phyloP scores from a whole-genome alignment of 2,113 vertebrate genomes.

The Prunella himalayana region DNA sequence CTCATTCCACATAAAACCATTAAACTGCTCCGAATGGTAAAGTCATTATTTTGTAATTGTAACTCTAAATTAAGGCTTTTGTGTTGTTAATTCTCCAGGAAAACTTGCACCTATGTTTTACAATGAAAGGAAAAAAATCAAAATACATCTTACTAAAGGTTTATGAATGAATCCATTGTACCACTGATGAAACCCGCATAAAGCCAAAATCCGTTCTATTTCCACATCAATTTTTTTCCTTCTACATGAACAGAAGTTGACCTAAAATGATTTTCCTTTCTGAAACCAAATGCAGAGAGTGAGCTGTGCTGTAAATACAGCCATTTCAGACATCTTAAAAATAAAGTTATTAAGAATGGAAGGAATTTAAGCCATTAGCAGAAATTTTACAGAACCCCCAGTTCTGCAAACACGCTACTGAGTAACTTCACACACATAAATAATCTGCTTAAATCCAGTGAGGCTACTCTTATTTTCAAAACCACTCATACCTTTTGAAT shows the following conservation, averaged over 20 bases:
- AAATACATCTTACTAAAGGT: neutral
- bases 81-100: neutral
- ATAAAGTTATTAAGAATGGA: neutral
- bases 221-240: neutral
- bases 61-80: slow-evolving; percentile 21
- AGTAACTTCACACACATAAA: slow-evolving; percentile 6
- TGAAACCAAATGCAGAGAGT: neutral
- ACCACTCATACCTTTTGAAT: neutral
- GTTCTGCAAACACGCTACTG: neutral
- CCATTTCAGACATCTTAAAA: neutral
- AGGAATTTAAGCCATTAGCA: neutral
- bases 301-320: neutral
- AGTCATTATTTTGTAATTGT: slow-evolving; percentile 43
- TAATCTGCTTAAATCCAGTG: neutral
- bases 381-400: neutral
- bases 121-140: slow-evolving; percentile 13
- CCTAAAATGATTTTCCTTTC: neutral
- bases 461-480: neutral
- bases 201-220: neutral
- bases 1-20: slow-evolving; percentile 29
- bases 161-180: slow-evolving; percentile 14
- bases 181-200: neutral
- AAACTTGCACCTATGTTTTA: neutral
- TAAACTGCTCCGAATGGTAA: neutral
- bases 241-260: neutral